Evolutionary conservation across 2,888 invertebrate species (phyloP), one percentile per base, ranked within the genome.

Genomic region (Netelia fuscicornis): DNA sequence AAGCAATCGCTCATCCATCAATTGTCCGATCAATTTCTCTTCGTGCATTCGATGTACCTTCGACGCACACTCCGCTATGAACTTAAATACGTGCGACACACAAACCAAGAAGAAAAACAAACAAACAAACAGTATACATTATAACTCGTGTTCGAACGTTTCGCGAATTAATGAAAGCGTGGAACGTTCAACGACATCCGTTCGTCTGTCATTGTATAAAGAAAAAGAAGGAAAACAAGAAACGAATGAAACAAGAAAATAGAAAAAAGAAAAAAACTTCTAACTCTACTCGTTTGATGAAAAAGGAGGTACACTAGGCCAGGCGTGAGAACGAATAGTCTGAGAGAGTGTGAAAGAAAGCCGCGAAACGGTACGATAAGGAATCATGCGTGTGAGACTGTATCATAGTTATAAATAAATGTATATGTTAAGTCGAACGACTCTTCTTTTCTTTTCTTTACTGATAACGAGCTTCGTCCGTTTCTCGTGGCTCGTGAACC

Each of bases 361-460:
- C 76, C 84, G 86, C 87, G 86, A 88, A 79, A 87, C 87, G 87
- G 86, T 87, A 88, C 70, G 86, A 87, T 85, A 88, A 89, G 87
- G 85, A 89, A 88, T 88, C 87, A 89, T 90, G 90, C 90, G 91
- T 92, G 92, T 90, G 91, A 92, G 92, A 92, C 90, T 93, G 92
- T 93, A 92, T 90, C 88, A 91, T 92, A 92, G 89, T 91, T 93
- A 92, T 90, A 91, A 93, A 93, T 93, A 93, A 93, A 93, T 92
- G 91, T 92, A 92, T 89, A 92, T 89, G 89, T 91, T 92, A 92
- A 92, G 92, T 89, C 89, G 85, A 85, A 82, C 54, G 79, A 68
- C 58, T 23, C 54, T 58, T 68, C 37, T 23, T 65, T 76, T 8
- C 62, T 68, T 37, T 37, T 37, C 37, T 37, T 6, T 37, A 37